These are phyloP conservation scores for Platerodrilus igneus DNA, from an alignment of 2,888 invertebrate species.

Conservation along the genomic window DNA sequence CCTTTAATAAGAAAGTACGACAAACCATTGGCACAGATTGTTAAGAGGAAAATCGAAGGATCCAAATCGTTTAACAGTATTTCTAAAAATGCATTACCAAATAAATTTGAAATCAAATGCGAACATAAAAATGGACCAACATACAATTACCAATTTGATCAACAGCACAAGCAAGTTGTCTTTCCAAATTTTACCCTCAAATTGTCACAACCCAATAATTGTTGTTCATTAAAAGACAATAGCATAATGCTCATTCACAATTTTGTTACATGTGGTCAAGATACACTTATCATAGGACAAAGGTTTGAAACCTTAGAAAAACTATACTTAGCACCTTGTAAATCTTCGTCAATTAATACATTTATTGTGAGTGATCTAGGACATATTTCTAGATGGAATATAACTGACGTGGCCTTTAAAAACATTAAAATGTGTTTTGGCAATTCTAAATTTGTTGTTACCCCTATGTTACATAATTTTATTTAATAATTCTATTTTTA, in stretches of 20 bases:
- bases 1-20: constrained; percentile 1
- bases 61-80: too few relatives aligned
- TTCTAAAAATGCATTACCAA: neutral
- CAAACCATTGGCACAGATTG: constrained; percentile 5
- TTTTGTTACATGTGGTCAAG: neutral
- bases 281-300: constrained; percentile 4
- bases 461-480: too few relatives aligned
- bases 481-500: too few relatives aligned
- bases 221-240: constrained; percentile 5
- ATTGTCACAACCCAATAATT: neutral
- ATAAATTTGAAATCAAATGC: neutral
- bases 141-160: neutral
- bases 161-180: constrained; percentile 4
- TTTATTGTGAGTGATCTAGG: constrained; percentile 4
- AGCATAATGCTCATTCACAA: constrained; percentile 4
- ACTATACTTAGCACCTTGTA: constrained; percentile 4
- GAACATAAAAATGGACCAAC: constrained; percentile 4
- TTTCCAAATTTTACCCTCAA: constrained; percentile 3
- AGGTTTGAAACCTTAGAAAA: neutral
- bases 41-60: constrained; percentile 1
- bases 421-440: constrained; percentile 5
- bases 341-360: constrained; percentile 4
- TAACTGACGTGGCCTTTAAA: constrained; percentile 7
- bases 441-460: constrained; percentile 4
- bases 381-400: constrained; percentile 3